These are phyloP conservation scores for Tonatia bakeri DNA, from an alignment of 2,113 vertebrate genomes.

Conservation along the genomic window DNA sequence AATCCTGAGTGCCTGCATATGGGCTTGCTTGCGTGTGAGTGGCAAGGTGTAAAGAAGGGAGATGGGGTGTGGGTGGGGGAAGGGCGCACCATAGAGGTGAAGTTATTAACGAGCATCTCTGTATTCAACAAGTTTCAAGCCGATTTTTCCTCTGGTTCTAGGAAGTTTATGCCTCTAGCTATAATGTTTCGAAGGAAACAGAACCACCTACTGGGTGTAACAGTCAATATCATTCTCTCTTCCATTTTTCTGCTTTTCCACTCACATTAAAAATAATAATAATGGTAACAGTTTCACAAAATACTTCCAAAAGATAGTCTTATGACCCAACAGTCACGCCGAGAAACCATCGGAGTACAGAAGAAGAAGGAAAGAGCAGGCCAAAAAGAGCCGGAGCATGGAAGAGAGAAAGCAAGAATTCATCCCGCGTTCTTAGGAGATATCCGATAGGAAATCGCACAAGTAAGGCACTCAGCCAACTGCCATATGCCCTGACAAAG, in stretches of 20 bases:
- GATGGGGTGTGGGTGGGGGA: too few species aligned
- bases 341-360: neutral
- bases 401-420: neutral
- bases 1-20: neutral
- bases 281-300: neutral
- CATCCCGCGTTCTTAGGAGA: constrained; percentile 47
- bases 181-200: neutral
- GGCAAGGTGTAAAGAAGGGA: neutral
- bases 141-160: neutral
- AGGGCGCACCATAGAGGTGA: neutral
- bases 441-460: constrained; percentile 55
- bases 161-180: constrained; percentile 26
- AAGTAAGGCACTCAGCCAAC: constrained; percentile 85
- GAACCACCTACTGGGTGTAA: neutral
- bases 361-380: neutral
- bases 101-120: neutral
- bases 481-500: constrained; percentile 95
- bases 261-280: neutral
- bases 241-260: neutral
- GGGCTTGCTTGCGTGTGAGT: neutral
- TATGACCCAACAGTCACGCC: neutral
- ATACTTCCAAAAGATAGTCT: neutral
- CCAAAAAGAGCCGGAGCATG: neutral
- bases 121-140: constrained; percentile 33
- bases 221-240: neutral